phyloP scores from a whole-genome alignment of 2,113 vertebrate genomes.

The Proteles cristata region DNA sequence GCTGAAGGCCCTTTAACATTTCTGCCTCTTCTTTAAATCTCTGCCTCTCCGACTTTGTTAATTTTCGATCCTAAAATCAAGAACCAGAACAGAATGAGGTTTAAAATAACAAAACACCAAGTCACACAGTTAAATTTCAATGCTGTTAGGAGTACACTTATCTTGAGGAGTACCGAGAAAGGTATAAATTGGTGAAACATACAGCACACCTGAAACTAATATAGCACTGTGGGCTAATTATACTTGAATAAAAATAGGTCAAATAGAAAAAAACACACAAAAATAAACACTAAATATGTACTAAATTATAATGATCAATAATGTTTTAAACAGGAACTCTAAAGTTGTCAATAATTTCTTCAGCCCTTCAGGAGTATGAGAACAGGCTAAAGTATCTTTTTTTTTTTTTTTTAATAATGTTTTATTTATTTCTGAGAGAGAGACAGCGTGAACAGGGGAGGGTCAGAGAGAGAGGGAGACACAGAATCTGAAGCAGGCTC shows the following conservation, averaged over 20 bases:
- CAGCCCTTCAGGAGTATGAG: neutral
- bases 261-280: neutral
- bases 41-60: conserved; percentile 97
- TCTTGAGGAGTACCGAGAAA: neutral
- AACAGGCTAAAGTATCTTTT: neutral
- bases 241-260: neutral
- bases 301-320: conserved; percentile 21
- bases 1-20: conserved; percentile 99
- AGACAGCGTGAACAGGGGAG: too few relatives aligned
- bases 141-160: neutral
- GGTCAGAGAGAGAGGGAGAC: too few relatives aligned
- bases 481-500: too few relatives aligned
- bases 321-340: conserved; percentile 33
- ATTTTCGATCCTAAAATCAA: conserved; percentile 94
- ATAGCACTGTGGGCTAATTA: neutral
- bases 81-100: conserved; percentile 36
- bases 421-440: too few relatives aligned
- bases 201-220: neutral
- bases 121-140: neutral
- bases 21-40: conserved; percentile 99
- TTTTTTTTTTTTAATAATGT: too few relatives aligned
- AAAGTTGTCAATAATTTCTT: neutral
- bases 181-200: neutral
- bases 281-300: conserved; percentile 21
- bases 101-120: conserved; percentile 49